phyloP scores from a whole-genome alignment of 2,888 invertebrate species.

The Campoplex nolae region DNA sequence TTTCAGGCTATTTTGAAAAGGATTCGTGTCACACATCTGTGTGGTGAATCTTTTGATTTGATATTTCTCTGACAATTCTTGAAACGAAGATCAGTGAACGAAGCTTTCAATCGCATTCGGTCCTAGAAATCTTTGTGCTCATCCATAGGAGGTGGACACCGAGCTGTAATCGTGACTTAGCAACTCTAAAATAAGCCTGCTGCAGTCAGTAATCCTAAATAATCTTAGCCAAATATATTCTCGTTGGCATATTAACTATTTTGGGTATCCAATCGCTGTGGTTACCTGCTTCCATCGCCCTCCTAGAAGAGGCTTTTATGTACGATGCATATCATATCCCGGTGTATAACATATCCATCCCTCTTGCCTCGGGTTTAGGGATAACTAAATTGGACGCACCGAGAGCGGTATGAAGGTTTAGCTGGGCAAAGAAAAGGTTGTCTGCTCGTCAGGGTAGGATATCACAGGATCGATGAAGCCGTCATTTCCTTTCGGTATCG shows the following conservation, averaged over 20 bases:
- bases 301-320: not conserved
- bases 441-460: not conserved
- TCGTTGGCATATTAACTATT: not conserved
- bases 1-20: not conserved
- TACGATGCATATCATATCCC: not conserved
- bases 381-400: not conserved
- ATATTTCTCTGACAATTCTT: not conserved
- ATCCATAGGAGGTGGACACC: not conserved
- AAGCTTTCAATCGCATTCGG: not conserved
- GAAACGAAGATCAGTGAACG: not conserved
- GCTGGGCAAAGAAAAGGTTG: not conserved
- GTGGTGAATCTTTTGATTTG: not conserved
- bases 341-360: not conserved
- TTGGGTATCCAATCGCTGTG: slow-evolving; percentile 2
- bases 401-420: not conserved
- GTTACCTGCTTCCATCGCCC: not conserved
- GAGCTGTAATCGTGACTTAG: not conserved
- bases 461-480: slow-evolving; percentile 11
- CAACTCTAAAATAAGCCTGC: not conserved
- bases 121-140: not conserved
- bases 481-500: slow-evolving; percentile 34
- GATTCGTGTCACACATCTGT: not conserved
- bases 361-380: not conserved
- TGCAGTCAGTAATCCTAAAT: not conserved
- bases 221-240: not conserved